A percentile compares a stretch with the other conserved stretches of the same genome.
Conservation (phyloP, 2,797 vertebrate genomes). For the Synaphobranchus kaupii region DNA sequence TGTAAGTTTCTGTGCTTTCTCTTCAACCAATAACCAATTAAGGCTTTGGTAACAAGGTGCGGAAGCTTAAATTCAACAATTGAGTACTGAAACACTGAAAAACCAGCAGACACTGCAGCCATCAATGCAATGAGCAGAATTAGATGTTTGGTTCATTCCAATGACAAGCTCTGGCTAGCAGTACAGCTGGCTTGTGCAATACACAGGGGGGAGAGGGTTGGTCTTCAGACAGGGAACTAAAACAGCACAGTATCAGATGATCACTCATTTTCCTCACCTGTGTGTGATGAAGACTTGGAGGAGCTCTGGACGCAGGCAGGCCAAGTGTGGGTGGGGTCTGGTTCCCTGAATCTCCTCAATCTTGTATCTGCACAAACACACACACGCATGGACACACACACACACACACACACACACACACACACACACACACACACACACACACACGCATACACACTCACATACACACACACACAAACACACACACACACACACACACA, state of each 20-base stretch:
- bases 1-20: neutral
- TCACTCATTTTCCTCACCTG: neutral
- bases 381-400: no score
- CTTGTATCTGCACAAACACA: neutral
- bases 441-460: neutral
- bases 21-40: neutral
- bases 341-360: no score
- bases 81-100: neutral
- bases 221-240: neutral
- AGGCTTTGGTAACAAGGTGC: no score
- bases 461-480: neutral
- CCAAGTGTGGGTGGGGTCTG: no score
- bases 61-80: no score
- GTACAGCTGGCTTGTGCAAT: no score
- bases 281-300: neutral
- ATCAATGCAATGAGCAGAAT: neutral
- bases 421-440: neutral
- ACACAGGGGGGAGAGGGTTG: no score
- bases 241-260: neutral
- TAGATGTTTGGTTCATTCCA: neutral
- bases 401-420: neutral
- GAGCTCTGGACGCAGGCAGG: no score
- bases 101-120: neutral
- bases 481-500: neutral
- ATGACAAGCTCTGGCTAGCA: no score